Percentiles rank a stretch among this genome's conserved stretches.
Evolutionary conservation across 2,797 vertebrate genomes (phyloP).

Genomic region (Cyclopterus lumpus): DNA sequence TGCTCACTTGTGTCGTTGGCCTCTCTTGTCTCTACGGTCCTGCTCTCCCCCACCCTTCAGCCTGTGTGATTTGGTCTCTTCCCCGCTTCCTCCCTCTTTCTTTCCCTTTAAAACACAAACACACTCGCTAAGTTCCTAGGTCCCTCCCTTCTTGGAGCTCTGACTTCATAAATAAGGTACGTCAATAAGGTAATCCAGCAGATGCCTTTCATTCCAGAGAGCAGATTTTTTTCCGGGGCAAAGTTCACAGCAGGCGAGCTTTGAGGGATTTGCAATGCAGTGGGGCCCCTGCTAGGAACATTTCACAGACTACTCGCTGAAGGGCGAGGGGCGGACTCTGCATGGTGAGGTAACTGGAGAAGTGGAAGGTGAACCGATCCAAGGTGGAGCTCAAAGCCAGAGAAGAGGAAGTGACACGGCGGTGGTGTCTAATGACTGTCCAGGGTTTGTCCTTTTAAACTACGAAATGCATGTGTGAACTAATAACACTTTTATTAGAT

Average conservation of each 20-base stretch:
- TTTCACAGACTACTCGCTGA: constrained; percentile 57
- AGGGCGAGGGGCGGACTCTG: constrained; percentile 55
- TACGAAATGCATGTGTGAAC: constrained; percentile 17
- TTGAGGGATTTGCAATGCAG: constrained; percentile 52
- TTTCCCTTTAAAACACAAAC: constrained; percentile 64
- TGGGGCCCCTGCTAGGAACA: constrained; percentile 27
- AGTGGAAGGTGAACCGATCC: constrained; percentile 72
- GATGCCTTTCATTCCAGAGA: constrained; percentile 90
- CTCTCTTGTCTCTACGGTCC: constrained; percentile 40
- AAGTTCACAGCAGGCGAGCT: constrained; percentile 84
- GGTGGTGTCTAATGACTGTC: constrained; percentile 65
- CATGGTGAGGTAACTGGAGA: constrained; percentile 73
- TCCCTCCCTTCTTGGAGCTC: constrained; percentile 75
- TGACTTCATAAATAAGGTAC: constrained; percentile 83
- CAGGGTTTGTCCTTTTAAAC: constrained; percentile 48
- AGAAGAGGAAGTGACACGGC: constrained; percentile 79
- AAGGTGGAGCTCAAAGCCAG: constrained; percentile 64
- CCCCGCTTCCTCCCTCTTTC: constrained; percentile 51
- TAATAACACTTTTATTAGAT: background rate
- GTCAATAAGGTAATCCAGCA: constrained; percentile 74
- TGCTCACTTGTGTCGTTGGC: constrained; percentile 47
- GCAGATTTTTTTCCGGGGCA: constrained; percentile 81
- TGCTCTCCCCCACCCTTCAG: constrained; percentile 56
- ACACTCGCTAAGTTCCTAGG: constrained; percentile 51
- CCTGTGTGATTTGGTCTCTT: constrained; percentile 63